These are phyloP conservation scores for Aurelia aurita DNA, from an alignment of 30 jellyfish, hydroid and myxozoan species.

Conservation along the genomic window DNA sequence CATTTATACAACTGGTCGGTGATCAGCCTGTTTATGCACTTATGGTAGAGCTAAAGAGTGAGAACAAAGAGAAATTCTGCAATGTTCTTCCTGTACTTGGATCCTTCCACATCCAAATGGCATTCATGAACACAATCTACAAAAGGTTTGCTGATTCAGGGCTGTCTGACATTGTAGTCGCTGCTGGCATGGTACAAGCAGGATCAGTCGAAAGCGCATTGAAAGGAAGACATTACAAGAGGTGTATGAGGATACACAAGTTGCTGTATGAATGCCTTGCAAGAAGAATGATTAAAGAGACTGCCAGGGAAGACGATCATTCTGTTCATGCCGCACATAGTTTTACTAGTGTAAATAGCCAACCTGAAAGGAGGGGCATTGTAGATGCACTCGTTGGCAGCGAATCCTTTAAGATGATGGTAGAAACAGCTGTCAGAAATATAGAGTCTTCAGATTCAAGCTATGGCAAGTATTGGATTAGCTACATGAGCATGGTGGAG, in stretches of 20 bases:
- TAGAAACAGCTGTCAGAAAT: no score
- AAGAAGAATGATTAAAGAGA: background rate
- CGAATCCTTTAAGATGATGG: no score
- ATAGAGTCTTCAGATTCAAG: background rate
- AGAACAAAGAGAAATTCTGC: background rate
- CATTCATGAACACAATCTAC: slow-evolving; percentile 17
- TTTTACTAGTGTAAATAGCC: no score
- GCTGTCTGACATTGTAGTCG: background rate
- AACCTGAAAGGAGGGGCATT: no score
- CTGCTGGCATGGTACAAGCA: background rate
- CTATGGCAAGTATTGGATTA: slow-evolving; percentile 7
- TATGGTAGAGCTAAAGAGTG: no score
- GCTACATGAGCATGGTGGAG: slow-evolving; percentile 20
- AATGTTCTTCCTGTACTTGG: slow-evolving; percentile 8
- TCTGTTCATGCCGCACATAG: no score
- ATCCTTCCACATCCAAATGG: slow-evolving; percentile 1
- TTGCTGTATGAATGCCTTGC: slow-evolving; percentile 13
- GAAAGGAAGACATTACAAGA: slow-evolving; percentile 13
- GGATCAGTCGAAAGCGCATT: slow-evolving; percentile 16
- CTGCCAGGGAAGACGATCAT: background rate
- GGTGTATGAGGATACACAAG: slow-evolving; percentile 7
- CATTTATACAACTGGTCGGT: no score
- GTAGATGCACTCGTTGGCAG: no score
- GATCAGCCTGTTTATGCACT: no score
- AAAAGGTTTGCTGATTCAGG: slow-evolving; percentile 14